Percentiles rank a stretch among this genome's conserved stretches.
Conservation (phyloP, 2,113 vertebrate genomes). For the Aleadryas rufinucha region DNA sequence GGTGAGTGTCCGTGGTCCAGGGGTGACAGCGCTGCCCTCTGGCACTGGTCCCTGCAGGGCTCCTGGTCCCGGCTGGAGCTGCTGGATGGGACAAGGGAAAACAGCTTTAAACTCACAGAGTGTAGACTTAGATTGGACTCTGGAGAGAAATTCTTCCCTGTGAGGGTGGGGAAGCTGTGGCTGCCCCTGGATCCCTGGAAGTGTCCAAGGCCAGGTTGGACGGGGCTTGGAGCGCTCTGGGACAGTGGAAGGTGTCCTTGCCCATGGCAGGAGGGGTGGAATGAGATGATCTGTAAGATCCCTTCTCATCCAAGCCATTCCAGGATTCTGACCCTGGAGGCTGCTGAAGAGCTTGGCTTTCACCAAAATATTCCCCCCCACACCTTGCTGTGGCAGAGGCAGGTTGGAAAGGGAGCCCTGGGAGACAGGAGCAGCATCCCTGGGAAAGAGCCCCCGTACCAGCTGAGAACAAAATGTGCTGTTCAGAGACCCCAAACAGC, state of each 20-base stretch:
- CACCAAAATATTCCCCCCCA: accelerated
- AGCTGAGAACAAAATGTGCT: accelerated
- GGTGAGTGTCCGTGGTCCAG: accelerated
- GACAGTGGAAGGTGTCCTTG: not conserved
- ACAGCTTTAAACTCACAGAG: not conserved
- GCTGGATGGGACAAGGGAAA: not conserved
- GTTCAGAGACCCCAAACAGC: not conserved
- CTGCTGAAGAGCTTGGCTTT: not conserved
- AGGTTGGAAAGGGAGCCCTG: not conserved
- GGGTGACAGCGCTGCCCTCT: accelerated
- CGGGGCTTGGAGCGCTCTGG: accelerated
- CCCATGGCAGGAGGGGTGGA: not conserved
- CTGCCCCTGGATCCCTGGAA: not conserved
- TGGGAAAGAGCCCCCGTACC: not conserved
- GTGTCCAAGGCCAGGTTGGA: not conserved
- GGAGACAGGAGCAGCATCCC: not conserved
- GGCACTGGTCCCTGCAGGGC: accelerated
- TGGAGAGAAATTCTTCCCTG: not conserved
- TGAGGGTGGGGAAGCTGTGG: not conserved
- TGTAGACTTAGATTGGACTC: not conserved
- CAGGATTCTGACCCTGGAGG: not conserved
- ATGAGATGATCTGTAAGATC: not conserved
- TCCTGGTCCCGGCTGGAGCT: not conserved
- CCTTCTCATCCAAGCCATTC: not conserved
- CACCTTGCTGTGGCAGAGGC: not conserved